Evolutionary conservation across 2,113 vertebrate species (phyloP), one percentile per base, ranked within the genome.

Genomic region (Microtus richardsoni): DNA sequence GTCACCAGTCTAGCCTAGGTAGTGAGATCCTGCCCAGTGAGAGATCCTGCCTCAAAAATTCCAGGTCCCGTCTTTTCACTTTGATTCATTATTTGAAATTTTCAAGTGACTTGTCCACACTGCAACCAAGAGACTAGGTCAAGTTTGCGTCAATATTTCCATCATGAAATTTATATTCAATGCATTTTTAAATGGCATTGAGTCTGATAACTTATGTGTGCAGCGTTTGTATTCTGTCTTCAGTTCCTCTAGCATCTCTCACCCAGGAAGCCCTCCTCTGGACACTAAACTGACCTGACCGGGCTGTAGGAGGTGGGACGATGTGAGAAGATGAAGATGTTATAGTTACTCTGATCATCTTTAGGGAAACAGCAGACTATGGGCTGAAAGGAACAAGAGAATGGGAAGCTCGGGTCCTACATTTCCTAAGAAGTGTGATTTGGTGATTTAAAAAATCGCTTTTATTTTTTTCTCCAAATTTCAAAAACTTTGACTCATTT

Each of bases 391-490:
- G 84, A 87, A 24, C 0, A 13, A 68, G 54, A 58, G 22, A 36
- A 3, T 19, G 3, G 39, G 13, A 52, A 7, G 0, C 8, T 19
- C 2, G 7, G 12, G 5, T 33, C 49, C 17, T 71, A 0, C 4
- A 4, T 36, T 68, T 39, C 19, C 11, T 79, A 10, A 33, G 44
- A 39, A n/a, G 7, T 36, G 5, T 54, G 13, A 39, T 33, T 58
- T 60, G 73, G 52, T 91, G 68, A 68, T 60, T 94, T 70, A 52
- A 28, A 13, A 39, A 44, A 17, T 28, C 84, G 52, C n/a, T 58
- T 58, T 58, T 86, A 17, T 86, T 54, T 44, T 33, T 44, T 66
- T 75, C 77, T 62, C 41, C 54, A 6, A 14, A 0, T 66, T 21
- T 79, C 49, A 11, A 10, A 41, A 49, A 11, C 41, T 94, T 91